phyloP scores from a whole-genome alignment of 2,113 vertebrate species.

The Eclectus roratus region DNA sequence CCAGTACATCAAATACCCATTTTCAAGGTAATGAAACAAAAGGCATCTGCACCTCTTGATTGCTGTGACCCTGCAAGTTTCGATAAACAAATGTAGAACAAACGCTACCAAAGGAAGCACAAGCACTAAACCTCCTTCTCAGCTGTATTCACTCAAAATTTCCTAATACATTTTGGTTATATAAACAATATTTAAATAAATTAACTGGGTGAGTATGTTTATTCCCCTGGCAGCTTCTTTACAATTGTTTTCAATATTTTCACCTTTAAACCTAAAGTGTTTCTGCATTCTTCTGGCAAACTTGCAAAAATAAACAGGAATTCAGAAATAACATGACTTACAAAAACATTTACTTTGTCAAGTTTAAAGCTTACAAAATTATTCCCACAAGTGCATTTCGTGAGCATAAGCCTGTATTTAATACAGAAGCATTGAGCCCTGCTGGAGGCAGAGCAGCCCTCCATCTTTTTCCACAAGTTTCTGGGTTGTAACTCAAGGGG shows the following conservation, averaged over 20 bases:
- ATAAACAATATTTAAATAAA: background rate
- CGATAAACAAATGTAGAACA: background rate
- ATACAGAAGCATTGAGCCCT: background rate
- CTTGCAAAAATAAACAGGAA: background rate
- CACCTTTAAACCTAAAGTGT: accelerated
- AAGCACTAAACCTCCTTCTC: background rate
- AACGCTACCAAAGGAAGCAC: background rate
- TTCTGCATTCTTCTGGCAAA: background rate
- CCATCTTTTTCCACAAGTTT: background rate
- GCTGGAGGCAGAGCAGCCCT: background rate
- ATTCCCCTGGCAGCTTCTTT: background rate
- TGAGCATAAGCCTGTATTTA: background rate
- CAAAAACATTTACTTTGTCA: background rate
- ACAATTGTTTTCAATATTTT: background rate
- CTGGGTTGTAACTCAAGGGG: background rate
- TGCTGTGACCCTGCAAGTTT: background rate
- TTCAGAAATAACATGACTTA: background rate
- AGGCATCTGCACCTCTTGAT: background rate
- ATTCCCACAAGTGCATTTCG: background rate
- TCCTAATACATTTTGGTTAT: background rate
- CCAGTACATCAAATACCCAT: background rate
- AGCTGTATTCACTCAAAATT: background rate
- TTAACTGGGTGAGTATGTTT: background rate
- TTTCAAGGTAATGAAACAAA: background rate
- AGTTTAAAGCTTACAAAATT: background rate